These are phyloP conservation scores for Mamestra configurata DNA, from an alignment of 1,140 invertebrate genomes.

Conservation along the genomic window DNA sequence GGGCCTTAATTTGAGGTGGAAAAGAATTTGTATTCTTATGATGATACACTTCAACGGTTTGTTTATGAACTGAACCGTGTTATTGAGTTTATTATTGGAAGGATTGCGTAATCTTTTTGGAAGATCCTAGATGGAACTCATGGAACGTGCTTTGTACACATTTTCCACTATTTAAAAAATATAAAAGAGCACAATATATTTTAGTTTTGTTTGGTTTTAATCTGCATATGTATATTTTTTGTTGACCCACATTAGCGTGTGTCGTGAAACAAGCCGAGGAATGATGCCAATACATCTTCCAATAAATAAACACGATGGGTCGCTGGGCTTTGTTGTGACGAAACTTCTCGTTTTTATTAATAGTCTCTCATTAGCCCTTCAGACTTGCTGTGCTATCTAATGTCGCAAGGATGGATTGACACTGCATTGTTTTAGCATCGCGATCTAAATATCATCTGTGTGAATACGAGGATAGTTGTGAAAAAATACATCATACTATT, in stretches of 20 bases:
- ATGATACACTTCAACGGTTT: conserved; percentile 1
- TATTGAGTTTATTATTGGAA: neutral
- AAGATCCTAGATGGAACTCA: neutral
- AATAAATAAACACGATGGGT: conserved; percentile 60
- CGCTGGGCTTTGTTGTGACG: conserved; percentile 54
- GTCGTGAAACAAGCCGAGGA: conserved; percentile 55
- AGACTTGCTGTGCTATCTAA: neutral
- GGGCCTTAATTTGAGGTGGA: conserved; percentile 24
- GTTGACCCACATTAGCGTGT: conserved; percentile 57
- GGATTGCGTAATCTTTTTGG: neutral
- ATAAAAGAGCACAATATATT: neutral
- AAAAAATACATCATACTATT: conserved; percentile 49
- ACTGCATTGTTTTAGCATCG: conserved; percentile 25
- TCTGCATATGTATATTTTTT: conserved; percentile 21
- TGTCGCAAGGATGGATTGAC: conserved; percentile 40
- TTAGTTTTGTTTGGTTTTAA: neutral
- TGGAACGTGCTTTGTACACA: neutral
- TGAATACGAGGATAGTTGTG: conserved; percentile 39
- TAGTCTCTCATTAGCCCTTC: conserved; percentile 22
- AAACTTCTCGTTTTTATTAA: conserved; percentile 51
- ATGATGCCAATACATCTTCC: conserved; percentile 60
- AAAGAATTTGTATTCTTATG: neutral
- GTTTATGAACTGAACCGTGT: neutral
- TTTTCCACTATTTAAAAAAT: neutral
- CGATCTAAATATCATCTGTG: conserved; percentile 37